Base-by-base conservation (phyloP, 35 echinoderm and acorn worm species). In the Stichopus chloronotus region DNA sequence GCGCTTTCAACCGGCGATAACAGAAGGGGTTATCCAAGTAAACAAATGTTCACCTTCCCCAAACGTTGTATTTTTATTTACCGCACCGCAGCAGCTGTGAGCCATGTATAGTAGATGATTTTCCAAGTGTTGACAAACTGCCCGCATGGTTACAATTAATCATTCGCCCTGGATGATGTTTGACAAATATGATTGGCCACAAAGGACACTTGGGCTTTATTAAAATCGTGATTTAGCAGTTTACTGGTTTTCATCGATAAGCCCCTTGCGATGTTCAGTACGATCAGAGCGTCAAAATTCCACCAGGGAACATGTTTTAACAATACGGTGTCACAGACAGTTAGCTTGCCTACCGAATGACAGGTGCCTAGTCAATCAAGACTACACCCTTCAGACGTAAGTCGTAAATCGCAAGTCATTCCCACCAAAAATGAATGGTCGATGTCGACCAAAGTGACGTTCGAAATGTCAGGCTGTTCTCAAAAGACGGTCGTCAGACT, bases 171-270 rank as follows among this genome's bases (percentile, higher is more conserved):
- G 69, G 69, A 74, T 74, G 20, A 20, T 20, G 69, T 74, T 74
- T 74, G 69, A 74, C 69, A 74, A 74, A 74, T 74, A 74, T 74
- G 69, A 74, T 74, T 74, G 69, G 69, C 19, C 69, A 74, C 69
- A 74, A n/a, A 74, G 69, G 69, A 74, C 69, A 74, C 69, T 74
- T 7, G 7, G 17, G 69, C 69, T 74, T 74, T 6, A 65, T 65
- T 65, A 65, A 65, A 74, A 74, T 20, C 14, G 22, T 19, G 17
- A 19, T 20, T 19, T 7, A 7, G 17, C 69, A 74, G 69, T 14
- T 3, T 74, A 74, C 61, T 11, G 19, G 61, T 65, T 65, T 65
- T 65, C 61, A 65, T 5, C 11, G 61, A 65, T 43, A 65, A 14
- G 6, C 69, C 22, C 7, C 19, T 20, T 74, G 7, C 6, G 17